These are phyloP conservation scores for Phoxinus phoxinus DNA, from an alignment of 2,113 vertebrate species.

Conservation along the genomic window DNA sequence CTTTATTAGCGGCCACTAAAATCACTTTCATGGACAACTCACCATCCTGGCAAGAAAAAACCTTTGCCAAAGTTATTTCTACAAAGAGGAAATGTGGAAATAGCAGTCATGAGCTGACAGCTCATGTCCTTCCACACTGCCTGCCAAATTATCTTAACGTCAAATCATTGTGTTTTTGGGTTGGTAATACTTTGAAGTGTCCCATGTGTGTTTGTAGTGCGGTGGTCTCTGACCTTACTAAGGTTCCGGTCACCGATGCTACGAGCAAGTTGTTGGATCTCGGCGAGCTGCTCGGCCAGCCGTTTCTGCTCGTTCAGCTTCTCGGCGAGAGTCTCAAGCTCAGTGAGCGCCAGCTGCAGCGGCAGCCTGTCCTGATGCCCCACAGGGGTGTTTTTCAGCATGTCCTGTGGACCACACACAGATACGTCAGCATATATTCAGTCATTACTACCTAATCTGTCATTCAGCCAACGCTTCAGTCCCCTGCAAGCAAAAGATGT, in stretches of 20 bases:
- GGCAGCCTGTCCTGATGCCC: conserved; percentile 83
- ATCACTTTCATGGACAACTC: not conserved
- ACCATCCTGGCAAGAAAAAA: not conserved
- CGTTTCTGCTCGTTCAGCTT: conserved; percentile 88
- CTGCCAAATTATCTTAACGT: conserved; percentile 5
- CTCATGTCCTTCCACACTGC: not conserved
- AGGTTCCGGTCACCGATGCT: conserved; percentile 83
- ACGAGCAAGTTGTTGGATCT: conserved; percentile 86
- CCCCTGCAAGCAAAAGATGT: not conserved
- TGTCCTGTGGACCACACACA: conserved; percentile 75
- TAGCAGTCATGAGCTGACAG: not conserved
- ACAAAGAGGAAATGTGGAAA: conserved; percentile 17
- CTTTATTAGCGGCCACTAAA: not conserved
- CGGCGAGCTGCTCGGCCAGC: conserved; percentile 81
- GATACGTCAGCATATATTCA: not conserved
- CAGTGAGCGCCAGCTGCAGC: conserved; percentile 86
- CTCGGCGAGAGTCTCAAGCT: conserved; percentile 86
- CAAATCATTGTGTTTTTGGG: not conserved
- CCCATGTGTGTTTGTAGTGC: not conserved
- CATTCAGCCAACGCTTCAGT: not conserved
- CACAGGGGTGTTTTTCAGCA: conserved; percentile 86
- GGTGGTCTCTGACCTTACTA: conserved; percentile 75
- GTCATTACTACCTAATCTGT: not conserved
- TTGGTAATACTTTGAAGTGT: not conserved
- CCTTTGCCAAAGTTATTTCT: conserved; percentile 27